Evolutionary conservation across 2,888 invertebrate species (phyloP), one percentile per base, ranked within the genome.

Genomic region (Chloroclysta siterata): DNA sequence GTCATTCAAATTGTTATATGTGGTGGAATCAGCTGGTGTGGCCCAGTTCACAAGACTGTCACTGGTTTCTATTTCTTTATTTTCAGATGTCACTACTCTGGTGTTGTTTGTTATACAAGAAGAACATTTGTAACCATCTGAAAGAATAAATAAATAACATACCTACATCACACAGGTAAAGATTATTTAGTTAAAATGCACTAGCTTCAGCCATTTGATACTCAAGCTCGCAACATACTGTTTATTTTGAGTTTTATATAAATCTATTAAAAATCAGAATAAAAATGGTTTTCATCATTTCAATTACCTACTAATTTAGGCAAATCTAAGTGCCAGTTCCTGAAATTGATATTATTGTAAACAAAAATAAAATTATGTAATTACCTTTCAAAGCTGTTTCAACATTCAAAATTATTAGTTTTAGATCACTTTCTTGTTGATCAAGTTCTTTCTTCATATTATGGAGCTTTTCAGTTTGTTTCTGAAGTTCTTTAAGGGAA

Each of bases 401-500:
- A 65, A 92, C 78, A 75, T 77, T 88, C 44, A 85, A 76, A 52
- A 91, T 75, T n/a, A 90, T 77, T 50, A 85, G 85, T 76, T 94
- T 94, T 36, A 97, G 86, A 71, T 94, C 94, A 53, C 90, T 89
- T 83, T 95, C 95, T 79, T 96, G 95, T 68, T 93, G 88, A 51
- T 94, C 83, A 52, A 95, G 84, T 69, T 94, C 94, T 53, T 95
- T 94, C 68, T 95, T 96, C 57, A 96, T 86, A 65, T 92, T 88
- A 51, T 94, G 93, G 57, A 96, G 80, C 70, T 95, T 95, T 56
- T 95, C 94, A 65, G 95, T 94, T 75, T 96, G 95, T 62, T 91
- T 93, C 70, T 94, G 94, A 13, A 96, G 94, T 82, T 96, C 95
- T 66, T 94, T 94, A 15, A 95, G 84, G 10, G 95, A 94, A 79